Evolutionary conservation across 2,888 invertebrate genomes (phyloP).

Genomic region (Pseudanteris insignis): DNA sequence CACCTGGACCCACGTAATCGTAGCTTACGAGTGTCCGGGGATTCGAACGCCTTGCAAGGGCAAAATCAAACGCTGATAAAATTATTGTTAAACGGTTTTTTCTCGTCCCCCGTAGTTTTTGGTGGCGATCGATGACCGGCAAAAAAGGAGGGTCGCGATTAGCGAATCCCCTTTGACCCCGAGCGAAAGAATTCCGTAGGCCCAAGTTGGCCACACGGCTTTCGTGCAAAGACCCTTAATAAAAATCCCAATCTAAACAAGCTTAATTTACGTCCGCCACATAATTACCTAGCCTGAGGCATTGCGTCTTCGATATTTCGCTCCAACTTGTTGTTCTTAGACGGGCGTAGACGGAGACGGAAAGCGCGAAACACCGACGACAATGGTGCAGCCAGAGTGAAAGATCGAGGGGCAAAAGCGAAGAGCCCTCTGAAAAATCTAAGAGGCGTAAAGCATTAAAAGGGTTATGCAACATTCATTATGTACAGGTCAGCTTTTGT

Average conservation of each 20-base stretch:
- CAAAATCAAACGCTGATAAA: slow-evolving; percentile 35
- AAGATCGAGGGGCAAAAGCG: slow-evolving; percentile 45
- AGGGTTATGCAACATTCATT: slow-evolving; percentile 67
- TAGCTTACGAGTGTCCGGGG: slow-evolving; percentile 58
- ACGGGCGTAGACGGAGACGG: slow-evolving; percentile 8
- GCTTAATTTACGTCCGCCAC: slow-evolving; percentile 67
- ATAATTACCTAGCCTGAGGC: slow-evolving; percentile 65
- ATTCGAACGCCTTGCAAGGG: slow-evolving; percentile 42
- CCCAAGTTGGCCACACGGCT: slow-evolving; percentile 60
- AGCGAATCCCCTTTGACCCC: slow-evolving; percentile 29
- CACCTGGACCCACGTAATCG: slow-evolving; percentile 52
- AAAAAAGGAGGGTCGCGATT: slow-evolving; percentile 18
- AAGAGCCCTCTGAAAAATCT: slow-evolving; percentile 63
- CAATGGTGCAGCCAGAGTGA: slow-evolving; percentile 38
- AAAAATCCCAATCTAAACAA: slow-evolving; percentile 68
- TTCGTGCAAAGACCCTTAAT: slow-evolving; percentile 64
- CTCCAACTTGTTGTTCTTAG: slow-evolving; percentile 6
- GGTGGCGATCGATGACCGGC: slow-evolving; percentile 6
- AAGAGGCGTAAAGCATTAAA: slow-evolving; percentile 67
- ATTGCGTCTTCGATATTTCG: slow-evolving; percentile 33
- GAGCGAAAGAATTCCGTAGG: slow-evolving; percentile 50
- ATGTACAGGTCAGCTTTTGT: slow-evolving; percentile 64
- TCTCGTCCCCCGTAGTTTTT: neutral
- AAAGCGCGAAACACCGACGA: slow-evolving; percentile 24
- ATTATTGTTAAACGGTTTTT: slow-evolving; percentile 25